Conservation (phyloP, 1,140 invertebrate species). For the Hypothenemus hampei region DNA sequence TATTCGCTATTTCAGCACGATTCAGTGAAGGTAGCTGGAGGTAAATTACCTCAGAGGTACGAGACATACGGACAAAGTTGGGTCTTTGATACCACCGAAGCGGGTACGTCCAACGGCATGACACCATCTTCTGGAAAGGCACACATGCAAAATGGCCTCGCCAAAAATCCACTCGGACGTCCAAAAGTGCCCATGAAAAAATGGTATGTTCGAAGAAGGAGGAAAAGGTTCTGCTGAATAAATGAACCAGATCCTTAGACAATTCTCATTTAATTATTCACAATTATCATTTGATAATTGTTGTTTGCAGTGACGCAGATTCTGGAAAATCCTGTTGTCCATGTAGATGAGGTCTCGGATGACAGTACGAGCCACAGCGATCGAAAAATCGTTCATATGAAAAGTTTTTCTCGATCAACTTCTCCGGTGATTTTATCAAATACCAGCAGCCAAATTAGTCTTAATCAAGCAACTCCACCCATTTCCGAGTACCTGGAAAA, state of each 20-base stretch:
- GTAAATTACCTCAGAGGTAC: conserved; percentile 40
- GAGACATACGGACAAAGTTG: conserved; percentile 48
- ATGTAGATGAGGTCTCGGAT: conserved; percentile 44
- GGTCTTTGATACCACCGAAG: conserved; percentile 45
- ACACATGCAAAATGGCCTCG: conserved; percentile 37
- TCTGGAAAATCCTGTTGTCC: conserved; percentile 43
- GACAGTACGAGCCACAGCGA: conserved; percentile 44
- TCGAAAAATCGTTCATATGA: conserved; percentile 47
- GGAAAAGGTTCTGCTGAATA: no score
- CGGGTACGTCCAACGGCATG: conserved; percentile 30
- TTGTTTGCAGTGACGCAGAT: conserved; percentile 22
- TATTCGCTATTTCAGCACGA: conserved; percentile 21
- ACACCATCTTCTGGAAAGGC: conserved; percentile 31
- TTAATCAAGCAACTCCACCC: conserved; percentile 35
- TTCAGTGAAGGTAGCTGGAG: conserved; percentile 13
- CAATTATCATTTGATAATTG: background rate
- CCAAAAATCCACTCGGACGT: conserved; percentile 26
- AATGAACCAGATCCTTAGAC: no score
- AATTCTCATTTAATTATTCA: background rate
- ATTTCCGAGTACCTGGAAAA: conserved; percentile 49
- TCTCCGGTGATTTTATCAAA: conserved; percentile 45
- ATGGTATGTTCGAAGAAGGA: conserved; percentile 13
- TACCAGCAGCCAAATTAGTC: conserved; percentile 44
- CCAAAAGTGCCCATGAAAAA: conserved; percentile 26
- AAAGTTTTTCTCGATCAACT: conserved; percentile 47